Evolutionary conservation across 2,888 invertebrate genomes (phyloP), one percentile per base, ranked within the genome.

Genomic region (Drosophila anceps): DNA sequence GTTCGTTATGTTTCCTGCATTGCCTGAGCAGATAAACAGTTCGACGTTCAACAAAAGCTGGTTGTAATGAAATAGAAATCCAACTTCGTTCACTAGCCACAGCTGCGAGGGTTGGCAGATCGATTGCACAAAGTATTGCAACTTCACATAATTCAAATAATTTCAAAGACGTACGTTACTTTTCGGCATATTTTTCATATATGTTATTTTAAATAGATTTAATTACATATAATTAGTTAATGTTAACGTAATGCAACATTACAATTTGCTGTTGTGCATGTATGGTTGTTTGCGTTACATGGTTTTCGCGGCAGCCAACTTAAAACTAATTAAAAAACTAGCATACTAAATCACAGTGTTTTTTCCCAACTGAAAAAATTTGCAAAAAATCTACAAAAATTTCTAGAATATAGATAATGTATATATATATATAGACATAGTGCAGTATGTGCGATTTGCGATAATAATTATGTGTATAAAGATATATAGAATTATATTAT

Each of bases 241-340:
- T 84, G 74, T 74, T 79, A 90, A 85, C 88, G 85, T 76, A 74
- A 79, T 79, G 79, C 79, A 84, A 81, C 51, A 44, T 71, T 69
- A 69, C 73, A 79, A 67, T 53, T 72, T 72, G 58, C 6, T 64
- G 31, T 41, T 55, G 13, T 35, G 24, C 24, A 3, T 37, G 33
- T 37, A 20, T 37, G 9, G 33, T 9, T 53, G 35, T 24, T 35
- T 31, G 31, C 58, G 69, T 64, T 69, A 57, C 44, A 81, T 62
- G 43, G 31, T 68, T 76, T 31, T 51, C 50, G 31, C 54, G 59
- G 69, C 58, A 72, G 84, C 69, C 64, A 58, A 50, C 69, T 90
- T 90, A 91, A 82, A 90, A 82, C 90, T 90, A 91, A 90, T 84
- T 91, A 86, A 91, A 90, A 91, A 91, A 87, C 91, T 92, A 92